phyloP scores from a whole-genome alignment of 2,888 invertebrate species.

The Andrena bucephala region DNA sequence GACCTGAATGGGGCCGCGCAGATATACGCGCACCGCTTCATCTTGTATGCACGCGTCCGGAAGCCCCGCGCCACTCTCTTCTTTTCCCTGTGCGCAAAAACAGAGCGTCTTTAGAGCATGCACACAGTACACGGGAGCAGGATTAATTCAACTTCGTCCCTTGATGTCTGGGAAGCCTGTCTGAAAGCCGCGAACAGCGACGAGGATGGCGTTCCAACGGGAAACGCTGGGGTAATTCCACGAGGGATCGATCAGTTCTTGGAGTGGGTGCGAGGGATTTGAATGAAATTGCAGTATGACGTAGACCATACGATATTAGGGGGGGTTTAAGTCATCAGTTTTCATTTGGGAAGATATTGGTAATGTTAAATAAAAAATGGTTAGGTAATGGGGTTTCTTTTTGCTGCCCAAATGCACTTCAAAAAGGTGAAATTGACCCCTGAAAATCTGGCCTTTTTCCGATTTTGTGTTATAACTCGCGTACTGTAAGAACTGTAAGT shows the following conservation, averaged over 20 bases:
- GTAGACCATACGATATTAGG: too few relatives aligned
- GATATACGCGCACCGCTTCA: constrained; percentile 47
- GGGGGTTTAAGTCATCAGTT: too few relatives aligned
- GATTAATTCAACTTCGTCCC: constrained; percentile 45
- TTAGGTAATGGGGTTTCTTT: too few relatives aligned
- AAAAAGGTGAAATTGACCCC: too few relatives aligned
- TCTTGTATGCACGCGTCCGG: constrained; percentile 64
- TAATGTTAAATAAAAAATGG: too few relatives aligned
- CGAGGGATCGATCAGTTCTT: not conserved
- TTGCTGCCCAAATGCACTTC: too few relatives aligned
- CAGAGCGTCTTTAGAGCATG: constrained; percentile 33
- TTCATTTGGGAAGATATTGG: too few relatives aligned
- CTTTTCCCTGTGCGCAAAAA: constrained; percentile 12
- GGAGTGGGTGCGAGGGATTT: too few relatives aligned
- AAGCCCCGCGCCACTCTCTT: constrained; percentile 40
- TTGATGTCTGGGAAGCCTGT: constrained; percentile 17
- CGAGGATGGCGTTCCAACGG: not conserved
- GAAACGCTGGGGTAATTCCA: not conserved
- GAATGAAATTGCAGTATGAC: too few relatives aligned
- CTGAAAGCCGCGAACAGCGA: not conserved
- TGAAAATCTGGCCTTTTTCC: too few relatives aligned
- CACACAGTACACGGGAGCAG: constrained; percentile 1
- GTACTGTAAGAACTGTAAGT: too few relatives aligned
- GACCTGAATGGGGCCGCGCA: constrained; percentile 65
- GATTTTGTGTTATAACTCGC: too few relatives aligned